These are phyloP conservation scores for Lepidonotus clava DNA, from an alignment of 2,888 invertebrate genomes.

Conservation along the genomic window DNA sequence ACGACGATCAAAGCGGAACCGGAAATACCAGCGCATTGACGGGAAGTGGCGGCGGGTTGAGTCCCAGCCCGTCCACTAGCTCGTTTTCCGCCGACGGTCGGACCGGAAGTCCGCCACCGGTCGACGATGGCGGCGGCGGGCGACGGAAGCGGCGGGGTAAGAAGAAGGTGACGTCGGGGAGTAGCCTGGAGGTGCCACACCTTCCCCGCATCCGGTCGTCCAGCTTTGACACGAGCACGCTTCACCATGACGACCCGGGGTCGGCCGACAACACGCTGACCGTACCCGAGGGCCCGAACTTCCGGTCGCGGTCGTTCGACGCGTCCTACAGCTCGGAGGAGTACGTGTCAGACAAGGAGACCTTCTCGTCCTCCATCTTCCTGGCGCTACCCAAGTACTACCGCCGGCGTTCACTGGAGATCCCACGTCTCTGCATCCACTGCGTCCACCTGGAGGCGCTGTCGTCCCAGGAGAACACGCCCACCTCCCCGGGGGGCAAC, in stretches of 20 bases:
- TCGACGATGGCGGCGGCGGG: background rate
- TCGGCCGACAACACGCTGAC: slow-evolving; percentile 57
- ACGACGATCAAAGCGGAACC: background rate
- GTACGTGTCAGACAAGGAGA: slow-evolving; percentile 69
- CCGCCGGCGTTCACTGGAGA: slow-evolving; percentile 72
- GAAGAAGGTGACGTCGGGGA: background rate
- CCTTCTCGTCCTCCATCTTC: background rate
- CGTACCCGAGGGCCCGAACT: slow-evolving; percentile 67
- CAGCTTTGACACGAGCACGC: slow-evolving; percentile 74
- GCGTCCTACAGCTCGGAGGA: slow-evolving; percentile 70
- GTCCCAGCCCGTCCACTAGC: background rate
- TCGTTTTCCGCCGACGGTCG: background rate
- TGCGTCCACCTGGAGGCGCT: slow-evolving; percentile 75
- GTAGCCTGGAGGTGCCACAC: slow-evolving; percentile 67
- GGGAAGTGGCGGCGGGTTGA: background rate
- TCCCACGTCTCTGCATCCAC: slow-evolving; percentile 77
- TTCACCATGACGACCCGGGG: slow-evolving; percentile 62
- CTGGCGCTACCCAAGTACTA: slow-evolving; percentile 66
- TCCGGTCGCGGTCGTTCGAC: slow-evolving; percentile 68
- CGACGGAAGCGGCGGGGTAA: background rate
- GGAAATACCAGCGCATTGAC: background rate
- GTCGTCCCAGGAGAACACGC: slow-evolving; percentile 54
- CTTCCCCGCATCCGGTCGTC: slow-evolving; percentile 72
- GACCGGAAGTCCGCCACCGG: background rate
- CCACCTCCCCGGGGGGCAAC: slow-evolving; percentile 47